Percentiles rank a stretch among this genome's conserved stretches.
phyloP scores from a whole-genome alignment of 2,113 vertebrate species.

The Elephantulus edwardii region DNA sequence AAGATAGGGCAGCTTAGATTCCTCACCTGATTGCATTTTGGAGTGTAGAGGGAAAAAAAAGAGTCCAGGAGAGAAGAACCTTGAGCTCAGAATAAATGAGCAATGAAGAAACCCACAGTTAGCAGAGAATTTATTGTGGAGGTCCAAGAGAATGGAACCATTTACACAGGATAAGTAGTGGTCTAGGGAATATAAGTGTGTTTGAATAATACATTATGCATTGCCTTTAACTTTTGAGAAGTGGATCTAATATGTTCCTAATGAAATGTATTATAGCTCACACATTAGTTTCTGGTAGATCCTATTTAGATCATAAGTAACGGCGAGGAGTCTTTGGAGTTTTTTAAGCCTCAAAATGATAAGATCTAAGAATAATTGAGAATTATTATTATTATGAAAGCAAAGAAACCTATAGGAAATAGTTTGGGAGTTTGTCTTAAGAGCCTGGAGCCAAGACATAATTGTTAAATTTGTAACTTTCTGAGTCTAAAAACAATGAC shows the following conservation, averaged over 20 bases:
- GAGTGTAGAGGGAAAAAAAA: neutral
- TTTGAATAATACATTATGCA: neutral
- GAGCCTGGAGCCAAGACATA: neutral
- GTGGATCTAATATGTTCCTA: neutral
- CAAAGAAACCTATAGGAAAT: neutral
- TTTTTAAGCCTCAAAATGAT: neutral
- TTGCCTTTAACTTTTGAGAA: slow-evolving; percentile 27
- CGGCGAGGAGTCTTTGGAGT: neutral
- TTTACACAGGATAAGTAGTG: neutral
- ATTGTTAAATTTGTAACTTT: neutral
- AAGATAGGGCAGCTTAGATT: neutral
- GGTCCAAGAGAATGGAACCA: neutral
- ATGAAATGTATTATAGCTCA: neutral
- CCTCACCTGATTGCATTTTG: neutral
- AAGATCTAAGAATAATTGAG: neutral
- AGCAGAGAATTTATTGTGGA: neutral
- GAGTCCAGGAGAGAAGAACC: neutral
- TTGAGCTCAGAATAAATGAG: neutral
- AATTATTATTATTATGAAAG: neutral
- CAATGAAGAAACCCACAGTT: neutral
- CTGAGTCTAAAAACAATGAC: neutral
- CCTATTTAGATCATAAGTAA: neutral
- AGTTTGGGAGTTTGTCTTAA: neutral
- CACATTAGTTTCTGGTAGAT: neutral
- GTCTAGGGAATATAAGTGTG: neutral